Evolutionary conservation across 37 sponge, comb jelly and placozoan species (phyloP), one percentile per base, ranked within the genome.

Genomic region (Crambe crambe): DNA sequence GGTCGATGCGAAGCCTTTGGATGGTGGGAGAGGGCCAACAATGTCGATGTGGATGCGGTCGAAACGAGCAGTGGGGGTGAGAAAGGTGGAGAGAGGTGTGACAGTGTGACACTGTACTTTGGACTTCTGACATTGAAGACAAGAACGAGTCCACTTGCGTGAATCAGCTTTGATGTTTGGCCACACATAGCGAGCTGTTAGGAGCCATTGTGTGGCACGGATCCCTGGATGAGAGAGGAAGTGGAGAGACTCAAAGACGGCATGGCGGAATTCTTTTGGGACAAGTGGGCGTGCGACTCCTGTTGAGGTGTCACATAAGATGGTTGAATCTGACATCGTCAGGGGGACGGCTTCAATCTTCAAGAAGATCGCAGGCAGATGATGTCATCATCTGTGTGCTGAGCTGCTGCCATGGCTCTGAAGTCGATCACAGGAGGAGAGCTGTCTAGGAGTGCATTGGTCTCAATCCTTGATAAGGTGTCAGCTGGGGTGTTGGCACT

Each of bases 21-120:
- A 88, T 30, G 79, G 65, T 44, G 89, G 89, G 0, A 88, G 83
- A 43, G 89, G 89, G 37, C 89, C 89, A 58, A 88, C 83, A 1
- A 88, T 37, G 59, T 88, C 79, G 31, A 88, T 77, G 79, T 88
- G 89, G 79, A 88, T 43, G 56, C 47, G 37, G 27, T 81, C 73
- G 41, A 88, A 87, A 23, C 74, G 79, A 71, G 64, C 67, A 37
- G 83, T 73, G 12, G 89, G 89, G 31, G 43, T 75, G 58, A 70
- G 47, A 54, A 79, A 80, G 26, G 76, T n/a, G 26, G 87, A 66
- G 61, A 74, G 81, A 67, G 87, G 80, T 17, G 76, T 40, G 22
- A 39, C 10, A 31, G 87, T 26, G 61, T 86, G 87, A 64, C 87
- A 6, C 21, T 86, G 87, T 5, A 86, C 56, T 36, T 86, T 86